Evolutionary conservation across 1,140 invertebrate species (phyloP).

Genomic region (Macrotrachela quadricornifera): DNA sequence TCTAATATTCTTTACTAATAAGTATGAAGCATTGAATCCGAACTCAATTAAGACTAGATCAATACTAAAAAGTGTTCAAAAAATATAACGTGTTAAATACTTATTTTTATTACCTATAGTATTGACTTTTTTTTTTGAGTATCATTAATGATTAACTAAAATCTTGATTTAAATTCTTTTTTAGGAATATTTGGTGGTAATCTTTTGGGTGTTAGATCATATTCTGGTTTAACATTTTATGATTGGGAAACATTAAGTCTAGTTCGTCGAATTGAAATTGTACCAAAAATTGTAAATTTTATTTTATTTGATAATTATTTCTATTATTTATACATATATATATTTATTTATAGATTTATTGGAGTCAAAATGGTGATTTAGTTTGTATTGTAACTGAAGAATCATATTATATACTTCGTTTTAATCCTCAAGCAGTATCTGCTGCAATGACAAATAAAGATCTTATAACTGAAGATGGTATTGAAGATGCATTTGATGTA

Average conservation of each 20-base stretch:
- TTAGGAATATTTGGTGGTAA: conserved; percentile 59
- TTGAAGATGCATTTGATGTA: conserved; percentile 75
- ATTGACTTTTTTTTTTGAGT: too few species aligned
- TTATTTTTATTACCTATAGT: too few species aligned
- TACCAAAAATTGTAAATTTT: conserved; percentile 45
- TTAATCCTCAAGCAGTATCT: conserved; percentile 41
- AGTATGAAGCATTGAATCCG: too few species aligned
- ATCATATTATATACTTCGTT: conserved; percentile 80
- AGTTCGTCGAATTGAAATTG: conserved; percentile 79
- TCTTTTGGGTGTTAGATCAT: conserved; percentile 75
- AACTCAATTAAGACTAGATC: too few species aligned
- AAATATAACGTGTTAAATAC: too few species aligned
- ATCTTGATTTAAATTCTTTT: too few species aligned
- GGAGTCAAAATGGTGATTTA: conserved; percentile 84
- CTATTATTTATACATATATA: too few species aligned
- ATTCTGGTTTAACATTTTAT: conserved; percentile 75
- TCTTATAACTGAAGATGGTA: conserved; percentile 65
- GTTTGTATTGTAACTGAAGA: conserved; percentile 85
- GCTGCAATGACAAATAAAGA: conserved; percentile 50
- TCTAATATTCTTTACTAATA: too few species aligned
- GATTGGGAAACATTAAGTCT: conserved; percentile 87
- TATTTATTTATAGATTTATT: conserved; percentile 36
- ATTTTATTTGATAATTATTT: too few species aligned
- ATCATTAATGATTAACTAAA: too few species aligned
- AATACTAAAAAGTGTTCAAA: too few species aligned